Evolutionary conservation across 1,140 invertebrate genomes (phyloP).

Genomic region (Eubasilissa regina): DNA sequence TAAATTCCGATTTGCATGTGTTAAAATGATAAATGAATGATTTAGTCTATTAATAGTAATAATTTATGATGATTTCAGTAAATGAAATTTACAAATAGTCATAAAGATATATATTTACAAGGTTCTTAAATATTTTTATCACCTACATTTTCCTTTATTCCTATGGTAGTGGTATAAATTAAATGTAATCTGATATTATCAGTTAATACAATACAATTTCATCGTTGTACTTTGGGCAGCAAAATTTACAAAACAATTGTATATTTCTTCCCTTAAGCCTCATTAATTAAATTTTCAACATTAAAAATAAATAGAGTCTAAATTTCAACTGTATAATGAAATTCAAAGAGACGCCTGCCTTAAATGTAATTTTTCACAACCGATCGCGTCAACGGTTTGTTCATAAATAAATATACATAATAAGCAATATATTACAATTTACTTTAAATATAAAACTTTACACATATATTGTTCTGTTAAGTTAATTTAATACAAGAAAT

Average conservation of each 20-base stretch:
- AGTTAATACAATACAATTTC: slow-evolving; percentile 16
- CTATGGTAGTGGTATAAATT: slow-evolving; percentile 14
- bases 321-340: neutral
- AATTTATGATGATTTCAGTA: slow-evolving; percentile 9
- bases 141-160: slow-evolving; percentile 6
- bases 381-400: neutral
- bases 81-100: slow-evolving; percentile 13
- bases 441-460: slow-evolving; percentile 26
- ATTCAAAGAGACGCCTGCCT: neutral
- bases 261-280: slow-evolving; percentile 28
- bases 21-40: neutral
- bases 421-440: slow-evolving; percentile 31
- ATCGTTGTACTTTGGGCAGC: slow-evolving; percentile 30
- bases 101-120: slow-evolving; percentile 24
- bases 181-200: slow-evolving; percentile 13
- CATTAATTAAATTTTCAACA: slow-evolving; percentile 7
- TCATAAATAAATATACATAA: slow-evolving; percentile 32
- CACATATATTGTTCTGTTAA: slow-evolving; percentile 8
- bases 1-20: neutral
- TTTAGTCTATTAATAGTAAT: slow-evolving; percentile 18
- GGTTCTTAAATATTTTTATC: slow-evolving; percentile 12
- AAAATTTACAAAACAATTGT: slow-evolving; percentile 21
- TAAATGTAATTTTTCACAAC: slow-evolving; percentile 14
- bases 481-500: slow-evolving; percentile 8
- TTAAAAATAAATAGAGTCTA: neutral